phyloP scores from a whole-genome alignment of 30 jellyfish, hydroid and myxozoan genomes.

The Turritopsis dohrnii region DNA sequence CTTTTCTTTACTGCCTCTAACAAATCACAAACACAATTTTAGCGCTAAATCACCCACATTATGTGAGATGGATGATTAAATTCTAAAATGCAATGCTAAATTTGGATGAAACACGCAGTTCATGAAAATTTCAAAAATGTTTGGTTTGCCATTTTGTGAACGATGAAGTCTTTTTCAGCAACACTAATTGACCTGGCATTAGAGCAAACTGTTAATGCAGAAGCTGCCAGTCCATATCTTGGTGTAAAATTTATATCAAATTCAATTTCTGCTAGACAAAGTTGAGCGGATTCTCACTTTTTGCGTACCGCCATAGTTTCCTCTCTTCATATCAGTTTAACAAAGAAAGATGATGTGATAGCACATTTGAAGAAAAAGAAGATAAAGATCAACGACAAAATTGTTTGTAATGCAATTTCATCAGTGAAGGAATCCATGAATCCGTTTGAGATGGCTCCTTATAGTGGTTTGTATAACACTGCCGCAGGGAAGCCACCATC shows the following conservation, averaged over 20 bases:
- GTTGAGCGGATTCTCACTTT: background rate
- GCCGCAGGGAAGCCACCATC: background rate
- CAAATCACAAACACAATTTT: too few relatives aligned
- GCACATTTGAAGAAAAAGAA: background rate
- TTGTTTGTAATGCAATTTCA: too few relatives aligned
- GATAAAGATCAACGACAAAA: too few relatives aligned
- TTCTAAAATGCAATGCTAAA: too few relatives aligned
- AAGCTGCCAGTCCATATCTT: background rate
- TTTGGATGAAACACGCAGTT: background rate
- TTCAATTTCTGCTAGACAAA: conserved; percentile 1
- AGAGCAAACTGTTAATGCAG: conserved; percentile 2
- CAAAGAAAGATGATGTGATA: background rate
- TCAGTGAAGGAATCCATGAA: background rate
- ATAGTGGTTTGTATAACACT: background rate
- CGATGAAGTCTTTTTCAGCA: conserved; percentile 7
- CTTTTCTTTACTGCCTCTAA: too few relatives aligned
- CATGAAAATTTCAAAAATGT: background rate
- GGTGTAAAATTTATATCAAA: background rate
- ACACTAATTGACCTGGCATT: conserved; percentile 8
- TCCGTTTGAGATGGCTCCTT: background rate
- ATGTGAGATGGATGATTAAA: too few relatives aligned
- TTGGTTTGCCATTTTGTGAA: background rate
- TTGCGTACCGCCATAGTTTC: background rate
- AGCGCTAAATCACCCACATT: too few relatives aligned
- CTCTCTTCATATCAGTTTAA: background rate